Evolutionary conservation across 2,797 vertebrate species (phyloP), one percentile per base, ranked within the genome.

Genomic region (Heteromormyrus szaboi): DNA sequence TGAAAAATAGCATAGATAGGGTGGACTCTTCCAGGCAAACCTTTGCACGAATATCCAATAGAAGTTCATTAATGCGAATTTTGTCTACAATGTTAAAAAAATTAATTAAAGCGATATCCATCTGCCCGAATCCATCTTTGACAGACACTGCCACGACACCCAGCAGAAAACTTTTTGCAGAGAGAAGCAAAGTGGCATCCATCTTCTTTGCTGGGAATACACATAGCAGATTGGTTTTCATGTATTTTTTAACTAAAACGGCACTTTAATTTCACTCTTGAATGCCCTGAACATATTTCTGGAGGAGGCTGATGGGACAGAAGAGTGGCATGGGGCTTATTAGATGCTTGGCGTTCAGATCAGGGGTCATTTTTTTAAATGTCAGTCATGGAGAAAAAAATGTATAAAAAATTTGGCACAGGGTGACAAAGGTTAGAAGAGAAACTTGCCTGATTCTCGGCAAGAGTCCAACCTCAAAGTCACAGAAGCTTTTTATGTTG

Each of bases 221-320:
- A 46, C 54, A 33, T 44, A 46, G 53, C 79, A 85, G 88, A 88
- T 88, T 88, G 79, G 56, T 51, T 88, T 88, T 33, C 56, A 25
- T 65, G 88, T 88, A 56, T 50, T 86, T 62, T 72, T 59, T 29
- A 68, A 89, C 81, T 68, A 86, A 65, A 72, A 54, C 46, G n/a
- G 59, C 14, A 51, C 59, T 89, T 89, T 59, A 89, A 89, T 89
- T 89, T 89, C 88, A 89, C 46, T 85, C 88, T 72, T 86, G 81
- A 89, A 89, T 72, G 83, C 56, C 53, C 81, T 6, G 59, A 9
- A 89, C 56, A 89, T 86, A 51, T 85, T 72, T 89, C 88, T 68
- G 84, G 51, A 14, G 46, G 59, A 51, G 81, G 17, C 54, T 48
- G 79, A 59, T 51, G 54, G 33, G 72, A 44, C 72, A 83, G 22